Conservation (phyloP, 2,113 vertebrate genomes). For the Probosciger aterrimus region DNA sequence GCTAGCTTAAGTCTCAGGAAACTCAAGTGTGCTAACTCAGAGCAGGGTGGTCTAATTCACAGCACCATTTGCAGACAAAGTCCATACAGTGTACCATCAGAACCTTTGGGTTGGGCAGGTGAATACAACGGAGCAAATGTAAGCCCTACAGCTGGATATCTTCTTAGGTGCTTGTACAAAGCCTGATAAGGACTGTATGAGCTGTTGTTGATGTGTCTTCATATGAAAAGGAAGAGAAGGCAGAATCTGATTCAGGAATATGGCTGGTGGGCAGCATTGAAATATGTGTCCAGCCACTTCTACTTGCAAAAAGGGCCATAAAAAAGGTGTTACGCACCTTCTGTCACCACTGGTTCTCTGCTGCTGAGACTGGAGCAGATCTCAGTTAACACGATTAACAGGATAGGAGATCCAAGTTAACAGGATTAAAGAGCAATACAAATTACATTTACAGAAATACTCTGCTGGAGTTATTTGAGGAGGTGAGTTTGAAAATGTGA, state of each 20-base stretch:
- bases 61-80: background rate
- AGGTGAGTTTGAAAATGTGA: background rate
- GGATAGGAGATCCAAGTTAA: background rate
- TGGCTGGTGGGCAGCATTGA: background rate
- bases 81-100: background rate
- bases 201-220: background rate
- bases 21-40: background rate
- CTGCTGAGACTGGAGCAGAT: background rate
- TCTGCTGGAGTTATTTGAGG: background rate
- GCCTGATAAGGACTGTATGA: background rate
- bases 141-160: background rate
- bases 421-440: background rate
- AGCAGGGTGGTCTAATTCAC: background rate
- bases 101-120: background rate
- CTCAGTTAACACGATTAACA: background rate
- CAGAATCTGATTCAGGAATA: background rate
- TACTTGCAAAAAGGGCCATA: background rate
- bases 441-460: background rate
- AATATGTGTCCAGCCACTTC: background rate
- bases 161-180: background rate
- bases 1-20: background rate
- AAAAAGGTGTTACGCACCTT: accelerated
- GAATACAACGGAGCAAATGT: background rate
- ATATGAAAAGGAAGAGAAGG: background rate
- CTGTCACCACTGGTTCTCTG: background rate